Evolutionary conservation across 2,797 vertebrate species (phyloP).

Genomic region (Caiman crocodilus): DNA sequence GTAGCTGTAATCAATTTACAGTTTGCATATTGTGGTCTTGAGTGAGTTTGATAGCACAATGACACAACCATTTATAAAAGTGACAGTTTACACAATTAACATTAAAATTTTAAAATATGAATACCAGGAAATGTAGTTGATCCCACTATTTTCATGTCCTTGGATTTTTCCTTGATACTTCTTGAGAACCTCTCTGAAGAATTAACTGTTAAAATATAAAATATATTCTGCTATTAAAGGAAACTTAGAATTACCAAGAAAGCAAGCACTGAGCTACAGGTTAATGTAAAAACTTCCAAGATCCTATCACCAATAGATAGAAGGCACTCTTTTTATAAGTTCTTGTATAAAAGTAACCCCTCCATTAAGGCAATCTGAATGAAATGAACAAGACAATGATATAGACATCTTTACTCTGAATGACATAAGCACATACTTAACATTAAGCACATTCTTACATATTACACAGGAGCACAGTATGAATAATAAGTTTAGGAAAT

Average conservation of each 20-base stretch:
- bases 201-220: slow-evolving; percentile 18
- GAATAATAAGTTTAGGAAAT: too few species aligned
- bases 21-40: too few species aligned
- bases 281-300: neutral
- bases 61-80: too few species aligned
- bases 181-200: neutral
- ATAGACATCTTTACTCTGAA: neutral
- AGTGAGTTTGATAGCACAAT: too few species aligned
- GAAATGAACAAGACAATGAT: neutral
- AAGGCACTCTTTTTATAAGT: neutral
- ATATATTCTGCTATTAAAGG: neutral
- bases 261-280: neutral
- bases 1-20: neutral
- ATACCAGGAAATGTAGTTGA: slow-evolving; percentile 67
- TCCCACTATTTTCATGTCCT: slow-evolving; percentile 66
- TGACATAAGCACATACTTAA: neutral
- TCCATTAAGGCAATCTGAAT: neutral
- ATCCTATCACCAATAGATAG: neutral
- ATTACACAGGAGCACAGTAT: neutral
- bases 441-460: neutral
- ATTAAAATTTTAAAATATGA: neutral
- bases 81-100: neutral
- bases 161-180: neutral
- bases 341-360: neutral
- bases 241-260: neutral